These are phyloP conservation scores for Synanceia verrucosa DNA, from an alignment of 2,797 vertebrate genomes.

Conservation along the genomic window DNA sequence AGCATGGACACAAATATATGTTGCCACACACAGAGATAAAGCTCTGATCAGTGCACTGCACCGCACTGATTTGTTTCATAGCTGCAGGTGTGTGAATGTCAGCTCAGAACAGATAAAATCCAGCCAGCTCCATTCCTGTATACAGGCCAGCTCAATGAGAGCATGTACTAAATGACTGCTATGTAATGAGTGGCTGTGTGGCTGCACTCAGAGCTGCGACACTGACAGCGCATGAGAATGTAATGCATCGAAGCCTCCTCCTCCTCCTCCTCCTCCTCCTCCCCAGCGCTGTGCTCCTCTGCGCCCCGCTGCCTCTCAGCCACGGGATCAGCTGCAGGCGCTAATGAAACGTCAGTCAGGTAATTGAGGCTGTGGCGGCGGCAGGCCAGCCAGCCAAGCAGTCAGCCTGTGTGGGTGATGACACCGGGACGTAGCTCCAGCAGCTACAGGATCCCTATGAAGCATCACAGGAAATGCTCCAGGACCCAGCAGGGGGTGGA, in stretches of 20 bases:
- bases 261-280: constrained; percentile 31
- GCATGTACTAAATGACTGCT: constrained; percentile 77
- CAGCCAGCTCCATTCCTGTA: constrained; percentile 68
- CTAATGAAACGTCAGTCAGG: constrained; percentile 87
- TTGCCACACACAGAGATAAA: constrained; percentile 4
- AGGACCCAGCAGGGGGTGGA: constrained; percentile 56
- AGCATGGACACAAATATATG: constrained; percentile 3
- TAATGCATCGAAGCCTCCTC: constrained; percentile 65
- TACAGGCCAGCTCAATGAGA: constrained; percentile 69
- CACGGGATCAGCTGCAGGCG: constrained; percentile 84
- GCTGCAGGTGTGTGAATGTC: constrained; percentile 42
- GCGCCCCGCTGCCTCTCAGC: constrained; percentile 79
- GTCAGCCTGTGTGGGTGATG: constrained; percentile 75
- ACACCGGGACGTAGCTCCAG: constrained; percentile 63
- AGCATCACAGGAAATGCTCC: constrained; percentile 62
- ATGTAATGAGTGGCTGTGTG: constrained; percentile 76
- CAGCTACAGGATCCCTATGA: constrained; percentile 64
- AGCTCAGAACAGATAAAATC: constrained; percentile 56
- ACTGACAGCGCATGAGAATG: constrained; percentile 77
- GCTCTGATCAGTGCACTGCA: constrained; percentile 29
- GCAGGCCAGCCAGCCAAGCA: constrained; percentile 75
- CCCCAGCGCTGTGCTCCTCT: constrained; percentile 66
- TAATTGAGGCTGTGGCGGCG: constrained; percentile 83
- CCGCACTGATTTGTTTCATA: constrained; percentile 46
- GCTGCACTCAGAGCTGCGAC: constrained; percentile 70